Evolutionary conservation across 2,797 vertebrate species (phyloP).

Genomic region (Naso thynnoides): DNA sequence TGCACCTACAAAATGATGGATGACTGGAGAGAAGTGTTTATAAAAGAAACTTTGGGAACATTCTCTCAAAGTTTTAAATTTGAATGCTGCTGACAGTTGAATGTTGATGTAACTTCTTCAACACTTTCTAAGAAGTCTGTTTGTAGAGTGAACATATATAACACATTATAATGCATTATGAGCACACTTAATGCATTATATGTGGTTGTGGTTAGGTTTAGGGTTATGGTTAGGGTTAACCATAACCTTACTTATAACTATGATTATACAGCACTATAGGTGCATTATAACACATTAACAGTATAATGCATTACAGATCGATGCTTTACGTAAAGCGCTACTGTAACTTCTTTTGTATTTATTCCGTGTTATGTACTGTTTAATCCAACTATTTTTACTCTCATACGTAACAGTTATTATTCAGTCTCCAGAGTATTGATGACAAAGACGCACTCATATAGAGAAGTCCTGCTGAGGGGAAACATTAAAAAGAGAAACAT

Average conservation of each 20-base stretch:
- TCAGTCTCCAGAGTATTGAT: constrained; percentile 18
- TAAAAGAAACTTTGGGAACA: neutral
- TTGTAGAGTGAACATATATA: too few species aligned
- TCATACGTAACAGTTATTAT: constrained; percentile 39
- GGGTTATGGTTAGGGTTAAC: too few species aligned
- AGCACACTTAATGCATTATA: too few species aligned
- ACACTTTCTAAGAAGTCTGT: too few species aligned
- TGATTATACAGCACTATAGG: too few species aligned
- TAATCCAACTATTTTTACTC: constrained; percentile 36
- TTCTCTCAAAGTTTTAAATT: constrained; percentile 22
- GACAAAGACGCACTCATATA: constrained; percentile 21
- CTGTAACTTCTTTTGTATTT: too few species aligned
- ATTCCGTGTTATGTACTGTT: constrained; percentile 27
- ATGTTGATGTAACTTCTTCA: constrained; percentile 8
- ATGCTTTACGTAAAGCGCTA: too few species aligned
- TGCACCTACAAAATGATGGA: constrained; percentile 31
- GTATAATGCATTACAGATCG: too few species aligned
- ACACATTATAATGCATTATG: too few species aligned
- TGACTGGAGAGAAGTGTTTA: constrained; percentile 13
- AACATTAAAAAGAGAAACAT: constrained; percentile 3
- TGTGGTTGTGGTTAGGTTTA: too few species aligned
- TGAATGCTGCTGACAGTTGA: constrained; percentile 26
- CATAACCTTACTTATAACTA: too few species aligned
- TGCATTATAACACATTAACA: too few species aligned
- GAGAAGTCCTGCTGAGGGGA: constrained; percentile 40